These are phyloP conservation scores for Hyaena hyaena DNA, from an alignment of 2,113 vertebrate genomes.

Conservation along the genomic window DNA sequence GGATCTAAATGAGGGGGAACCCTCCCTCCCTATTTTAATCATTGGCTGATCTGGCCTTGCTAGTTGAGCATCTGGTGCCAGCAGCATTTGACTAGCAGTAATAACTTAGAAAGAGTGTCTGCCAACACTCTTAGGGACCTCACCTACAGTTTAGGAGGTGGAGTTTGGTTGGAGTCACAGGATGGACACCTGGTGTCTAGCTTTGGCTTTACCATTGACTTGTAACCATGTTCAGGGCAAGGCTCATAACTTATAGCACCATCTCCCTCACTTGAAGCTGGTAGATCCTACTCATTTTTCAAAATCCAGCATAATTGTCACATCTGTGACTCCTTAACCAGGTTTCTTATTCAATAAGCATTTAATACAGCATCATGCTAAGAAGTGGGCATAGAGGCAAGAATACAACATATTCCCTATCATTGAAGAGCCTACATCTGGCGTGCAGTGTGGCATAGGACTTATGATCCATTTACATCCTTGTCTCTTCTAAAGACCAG, in stretches of 20 bases:
- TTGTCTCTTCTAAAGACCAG: neutral
- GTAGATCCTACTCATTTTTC: neutral
- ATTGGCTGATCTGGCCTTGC: neutral
- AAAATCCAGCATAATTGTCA: neutral
- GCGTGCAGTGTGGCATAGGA: neutral
- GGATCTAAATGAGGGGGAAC: neutral
- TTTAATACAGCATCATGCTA: neutral
- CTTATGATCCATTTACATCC: neutral
- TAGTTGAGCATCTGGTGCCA: neutral
- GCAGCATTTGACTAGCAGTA: neutral
- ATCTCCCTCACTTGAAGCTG: neutral
- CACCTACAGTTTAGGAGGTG: neutral
- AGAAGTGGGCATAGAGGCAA: neutral
- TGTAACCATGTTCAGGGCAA: neutral
- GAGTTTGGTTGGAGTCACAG: neutral
- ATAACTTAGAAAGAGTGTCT: neutral
- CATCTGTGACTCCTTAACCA: neutral
- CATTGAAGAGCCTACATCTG: neutral
- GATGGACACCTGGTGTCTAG: neutral
- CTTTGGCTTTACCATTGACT: neutral
- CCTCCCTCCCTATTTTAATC: neutral
- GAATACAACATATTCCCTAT: neutral
- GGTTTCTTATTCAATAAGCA: neutral
- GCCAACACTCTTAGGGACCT: neutral
- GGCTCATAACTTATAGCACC: neutral